Evolutionary conservation across 2,797 vertebrate genomes (phyloP).

Genomic region (Epinephelus coioides): DNA sequence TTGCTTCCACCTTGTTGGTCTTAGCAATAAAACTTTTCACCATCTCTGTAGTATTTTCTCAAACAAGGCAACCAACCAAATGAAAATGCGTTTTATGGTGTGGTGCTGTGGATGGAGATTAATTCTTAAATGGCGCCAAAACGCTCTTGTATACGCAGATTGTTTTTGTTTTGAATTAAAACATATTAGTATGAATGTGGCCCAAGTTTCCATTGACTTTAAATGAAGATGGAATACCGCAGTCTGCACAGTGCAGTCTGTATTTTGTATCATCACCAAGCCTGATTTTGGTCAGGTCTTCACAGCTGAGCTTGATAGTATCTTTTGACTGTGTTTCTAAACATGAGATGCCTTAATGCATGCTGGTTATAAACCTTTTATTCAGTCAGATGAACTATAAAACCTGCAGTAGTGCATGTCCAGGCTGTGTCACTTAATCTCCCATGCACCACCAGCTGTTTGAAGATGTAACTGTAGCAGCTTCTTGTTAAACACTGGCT

Average conservation of each 20-base stretch:
- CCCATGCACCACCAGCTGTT: constrained; percentile 18
- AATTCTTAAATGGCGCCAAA: too few species aligned
- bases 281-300: neutral
- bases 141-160: too few species aligned
- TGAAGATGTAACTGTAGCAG: constrained; percentile 27
- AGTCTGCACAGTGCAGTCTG: neutral
- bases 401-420: constrained; percentile 27
- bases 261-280: neutral
- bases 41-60: too few species aligned
- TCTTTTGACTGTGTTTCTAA: constrained; percentile 25
- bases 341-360: constrained; percentile 69
- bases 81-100: too few species aligned
- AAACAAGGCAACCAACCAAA: too few species aligned
- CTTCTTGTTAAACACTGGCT: constrained; percentile 31
- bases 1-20: too few species aligned
- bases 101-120: too few species aligned
- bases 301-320: constrained; percentile 14
- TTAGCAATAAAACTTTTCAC: too few species aligned
- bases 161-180: too few species aligned
- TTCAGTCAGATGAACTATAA: constrained; percentile 1
- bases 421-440: constrained; percentile 4
- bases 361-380: constrained; percentile 12
- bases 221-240: neutral
- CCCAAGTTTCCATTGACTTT: constrained; percentile 22
- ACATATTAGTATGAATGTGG: too few species aligned